Conservation (phyloP, 2,113 vertebrate genomes). For the Leptobrachium ailaonicum region DNA sequence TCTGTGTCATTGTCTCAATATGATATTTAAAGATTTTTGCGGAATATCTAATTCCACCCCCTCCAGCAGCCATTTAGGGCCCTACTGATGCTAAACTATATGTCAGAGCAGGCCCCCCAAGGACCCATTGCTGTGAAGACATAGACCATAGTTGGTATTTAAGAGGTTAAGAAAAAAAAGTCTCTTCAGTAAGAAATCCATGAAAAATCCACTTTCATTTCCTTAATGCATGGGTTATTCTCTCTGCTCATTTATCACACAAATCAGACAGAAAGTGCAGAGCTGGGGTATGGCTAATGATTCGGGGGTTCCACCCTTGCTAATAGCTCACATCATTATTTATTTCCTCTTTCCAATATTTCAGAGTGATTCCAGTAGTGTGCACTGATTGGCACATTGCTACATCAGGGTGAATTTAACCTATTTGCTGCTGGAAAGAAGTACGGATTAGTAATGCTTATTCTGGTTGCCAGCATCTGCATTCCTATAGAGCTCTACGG, state of each 20-base stretch:
- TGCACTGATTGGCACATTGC: not conserved
- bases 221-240: slow-evolving; percentile 45
- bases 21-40: too few relatives aligned
- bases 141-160: too few relatives aligned
- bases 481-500: too few relatives aligned
- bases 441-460: not conserved
- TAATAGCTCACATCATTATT: slow-evolving; percentile 40
- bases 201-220: slow-evolving; percentile 33
- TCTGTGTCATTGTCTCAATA: too few relatives aligned
- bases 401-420: not conserved
- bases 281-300: slow-evolving; percentile 32
- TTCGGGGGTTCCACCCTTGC: slow-evolving; percentile 26
- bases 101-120: too few relatives aligned
- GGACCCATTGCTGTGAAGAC: too few relatives aligned
- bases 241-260: slow-evolving; percentile 22
- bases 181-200: not conserved
- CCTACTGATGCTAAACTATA: too few relatives aligned
- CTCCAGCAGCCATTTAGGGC: too few relatives aligned
- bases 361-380: slow-evolving; percentile 22
- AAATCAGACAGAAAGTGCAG: slow-evolving; percentile 43
- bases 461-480: not conserved
- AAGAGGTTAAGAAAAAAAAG: too few relatives aligned
- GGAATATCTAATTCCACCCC: too few relatives aligned
- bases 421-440: not conserved
- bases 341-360: slow-evolving; percentile 35